Evolutionary conservation across 2,888 invertebrate species (phyloP), one percentile per base, ranked within the genome.

Genomic region (Hypena proboscidalis): DNA sequence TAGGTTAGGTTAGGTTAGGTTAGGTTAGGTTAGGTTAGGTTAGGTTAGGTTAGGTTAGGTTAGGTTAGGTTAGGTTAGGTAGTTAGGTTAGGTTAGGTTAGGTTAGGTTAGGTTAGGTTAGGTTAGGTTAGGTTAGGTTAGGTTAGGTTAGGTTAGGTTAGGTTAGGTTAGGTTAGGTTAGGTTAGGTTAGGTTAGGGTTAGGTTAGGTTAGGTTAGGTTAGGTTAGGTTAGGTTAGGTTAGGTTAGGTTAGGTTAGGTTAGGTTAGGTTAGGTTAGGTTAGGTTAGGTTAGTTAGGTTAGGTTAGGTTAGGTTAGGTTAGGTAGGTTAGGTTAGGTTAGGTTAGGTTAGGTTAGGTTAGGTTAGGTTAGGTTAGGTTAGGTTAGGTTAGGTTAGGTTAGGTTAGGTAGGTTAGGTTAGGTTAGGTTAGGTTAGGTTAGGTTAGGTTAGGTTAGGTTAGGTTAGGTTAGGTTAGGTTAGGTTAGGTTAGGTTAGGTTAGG

Each of bases 401-500:
- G 46, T 46, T 46, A 46, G 45, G 45, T 40, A 46, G 46, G 46
- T 35, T 35, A 35, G 35, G 35, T 47, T 52, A 47, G 47, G 52
- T 53, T 53, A 52, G 52, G 52, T 52, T 52, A 52, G 51, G 51
- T 52, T 52, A 52, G 46, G 53, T 53, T 49, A 48, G 47, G 49
- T 50, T 50, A 55, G 51, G 50, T 50, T 50, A 55, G 50, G 50
- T 50, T 50, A 55, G 50, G 50, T 50, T 50, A 51, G 50, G 49
- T 46, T 49, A 47, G 49, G 53, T 53, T 54, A 51, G 50, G 55
- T 50, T 51, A 51, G 55, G 55, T 55, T 51, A 51, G 50, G 55
- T 55, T 51, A 55, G 55, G 55, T 55, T 51, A 55, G 55, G 54
- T 55, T 50, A 50, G 49, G 54, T 55, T 50, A 55, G 54, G 54